phyloP scores from a whole-genome alignment of 2,113 vertebrate species.

The Poeciliopsis prolifica region DNA sequence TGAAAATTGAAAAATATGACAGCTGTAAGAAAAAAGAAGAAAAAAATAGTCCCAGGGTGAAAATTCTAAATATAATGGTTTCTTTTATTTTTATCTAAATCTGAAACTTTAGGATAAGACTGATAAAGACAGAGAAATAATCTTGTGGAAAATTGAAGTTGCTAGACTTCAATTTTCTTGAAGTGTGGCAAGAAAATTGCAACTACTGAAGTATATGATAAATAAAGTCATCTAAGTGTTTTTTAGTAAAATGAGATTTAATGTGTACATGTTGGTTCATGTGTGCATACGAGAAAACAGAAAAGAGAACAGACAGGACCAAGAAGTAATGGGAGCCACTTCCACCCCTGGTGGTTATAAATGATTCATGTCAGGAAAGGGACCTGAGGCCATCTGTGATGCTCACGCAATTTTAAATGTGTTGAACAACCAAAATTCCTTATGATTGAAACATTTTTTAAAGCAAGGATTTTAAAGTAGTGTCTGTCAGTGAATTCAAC shows the following conservation, averaged over 20 bases:
- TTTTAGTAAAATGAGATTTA: not conserved
- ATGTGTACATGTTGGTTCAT: conserved; percentile 3
- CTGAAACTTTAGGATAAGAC: conserved; percentile 3
- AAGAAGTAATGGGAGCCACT: conserved; percentile 38
- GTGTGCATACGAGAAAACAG: not conserved
- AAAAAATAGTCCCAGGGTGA: not conserved
- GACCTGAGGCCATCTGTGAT: conserved; percentile 77
- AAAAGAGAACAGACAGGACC: conserved; percentile 3
- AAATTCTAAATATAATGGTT: not conserved
- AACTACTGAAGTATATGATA: conserved; percentile 51
- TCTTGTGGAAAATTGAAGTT: not conserved
- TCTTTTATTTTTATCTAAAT: not conserved
- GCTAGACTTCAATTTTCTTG: no score
- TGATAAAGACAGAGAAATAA: conserved; percentile 12
- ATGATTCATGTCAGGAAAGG: conserved; percentile 67
- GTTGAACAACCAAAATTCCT: not conserved
- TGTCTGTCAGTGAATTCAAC: not conserved
- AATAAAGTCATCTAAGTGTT: conserved; percentile 21
- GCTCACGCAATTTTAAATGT: conserved; percentile 53
- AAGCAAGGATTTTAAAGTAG: not conserved
- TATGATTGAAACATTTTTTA: not conserved
- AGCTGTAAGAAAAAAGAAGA: not conserved
- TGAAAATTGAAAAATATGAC: not conserved
- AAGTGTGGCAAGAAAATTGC: conserved; percentile 48
- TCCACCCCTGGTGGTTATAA: conserved; percentile 72